phyloP scores from a whole-genome alignment of 1,140 invertebrate genomes.

The Helicoverpa zea region DNA sequence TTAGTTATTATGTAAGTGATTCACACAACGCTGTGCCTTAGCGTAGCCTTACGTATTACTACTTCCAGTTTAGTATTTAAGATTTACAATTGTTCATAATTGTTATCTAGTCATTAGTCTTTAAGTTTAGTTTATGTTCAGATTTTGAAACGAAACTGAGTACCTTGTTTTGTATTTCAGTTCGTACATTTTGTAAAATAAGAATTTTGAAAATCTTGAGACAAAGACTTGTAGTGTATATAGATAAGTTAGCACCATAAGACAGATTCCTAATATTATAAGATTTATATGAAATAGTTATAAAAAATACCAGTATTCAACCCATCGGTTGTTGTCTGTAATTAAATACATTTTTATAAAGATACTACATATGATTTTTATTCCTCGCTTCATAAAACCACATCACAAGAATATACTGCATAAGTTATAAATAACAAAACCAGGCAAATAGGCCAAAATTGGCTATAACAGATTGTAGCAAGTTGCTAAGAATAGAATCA shows the following conservation, averaged over 20 bases:
- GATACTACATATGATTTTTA: slow-evolving; percentile 20
- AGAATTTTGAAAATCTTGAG: slow-evolving; percentile 66
- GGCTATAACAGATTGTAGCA: not conserved
- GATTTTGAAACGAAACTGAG: slow-evolving; percentile 49
- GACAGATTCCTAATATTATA: slow-evolving; percentile 84
- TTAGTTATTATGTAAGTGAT: slow-evolving; percentile 77
- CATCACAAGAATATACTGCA: not conserved
- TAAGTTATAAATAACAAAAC: not conserved
- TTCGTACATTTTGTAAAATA: slow-evolving; percentile 53
- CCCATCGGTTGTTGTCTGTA: slow-evolving; percentile 69
- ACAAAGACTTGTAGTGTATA: slow-evolving; percentile 82
- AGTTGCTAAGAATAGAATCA: slow-evolving; percentile 28
- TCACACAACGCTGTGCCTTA: slow-evolving; percentile 81
- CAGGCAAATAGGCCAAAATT: not conserved
- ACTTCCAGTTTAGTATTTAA: slow-evolving; percentile 74
- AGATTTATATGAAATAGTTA: slow-evolving; percentile 69
- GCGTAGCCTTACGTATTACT: slow-evolving; percentile 70
- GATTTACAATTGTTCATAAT: slow-evolving; percentile 71
- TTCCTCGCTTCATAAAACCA: not conserved
- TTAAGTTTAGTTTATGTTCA: slow-evolving; percentile 69
- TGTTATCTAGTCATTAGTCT: slow-evolving; percentile 83
- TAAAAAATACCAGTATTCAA: slow-evolving; percentile 67
- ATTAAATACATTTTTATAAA: slow-evolving; percentile 63
- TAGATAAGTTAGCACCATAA: slow-evolving; percentile 79
- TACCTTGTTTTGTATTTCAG: slow-evolving; percentile 48